A percentile compares a stretch with the other conserved stretches of the same genome.
These are phyloP conservation scores for Drosophila sp. DNA, from an alignment of 1,140 invertebrate genomes.

Conservation along the genomic window DNA sequence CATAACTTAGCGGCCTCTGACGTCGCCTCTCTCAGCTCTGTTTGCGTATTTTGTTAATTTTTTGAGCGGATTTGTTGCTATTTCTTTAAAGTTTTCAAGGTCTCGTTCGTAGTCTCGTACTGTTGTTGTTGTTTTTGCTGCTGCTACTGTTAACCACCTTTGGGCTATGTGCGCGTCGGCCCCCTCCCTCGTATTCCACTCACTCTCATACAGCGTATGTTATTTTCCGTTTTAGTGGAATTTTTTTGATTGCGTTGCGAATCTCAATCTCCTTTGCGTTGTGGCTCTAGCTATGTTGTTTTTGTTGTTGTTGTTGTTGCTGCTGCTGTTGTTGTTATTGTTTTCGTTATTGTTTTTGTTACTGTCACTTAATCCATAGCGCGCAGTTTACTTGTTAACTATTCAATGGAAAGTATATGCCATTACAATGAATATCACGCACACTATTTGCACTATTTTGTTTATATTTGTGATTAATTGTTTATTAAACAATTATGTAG, in stretches of 20 bases:
- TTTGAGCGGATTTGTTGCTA: conserved; percentile 51
- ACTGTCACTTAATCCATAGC: conserved; percentile 28
- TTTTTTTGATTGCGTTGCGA: conserved; percentile 79
- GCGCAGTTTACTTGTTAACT: neutral
- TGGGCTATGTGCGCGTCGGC: conserved; percentile 51
- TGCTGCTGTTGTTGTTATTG: conserved; percentile 42
- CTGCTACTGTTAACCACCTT: conserved; percentile 60
- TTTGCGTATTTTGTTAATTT: conserved; percentile 60
- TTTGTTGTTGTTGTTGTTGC: conserved; percentile 46
- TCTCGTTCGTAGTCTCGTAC: conserved; percentile 54
- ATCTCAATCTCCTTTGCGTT: conserved; percentile 47
- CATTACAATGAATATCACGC: conserved; percentile 37
- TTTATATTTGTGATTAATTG: conserved; percentile 81
- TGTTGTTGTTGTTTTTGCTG: conserved; percentile 34
- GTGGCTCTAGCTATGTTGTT: conserved; percentile 31
- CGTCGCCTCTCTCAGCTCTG: conserved; percentile 17
- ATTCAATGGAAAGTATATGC: conserved; percentile 14
- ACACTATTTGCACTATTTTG: conserved; percentile 64
- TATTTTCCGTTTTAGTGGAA: conserved; percentile 67
- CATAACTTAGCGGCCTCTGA: conserved; percentile 63
- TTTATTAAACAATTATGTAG: conserved; percentile 80
- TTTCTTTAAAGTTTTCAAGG: conserved; percentile 78
- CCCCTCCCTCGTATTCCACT: conserved; percentile 21
- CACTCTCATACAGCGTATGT: conserved; percentile 60
- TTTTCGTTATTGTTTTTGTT: conserved; percentile 51